Conservation (phyloP, 2,113 vertebrate genomes). For the Corythornis vintsioides region DNA sequence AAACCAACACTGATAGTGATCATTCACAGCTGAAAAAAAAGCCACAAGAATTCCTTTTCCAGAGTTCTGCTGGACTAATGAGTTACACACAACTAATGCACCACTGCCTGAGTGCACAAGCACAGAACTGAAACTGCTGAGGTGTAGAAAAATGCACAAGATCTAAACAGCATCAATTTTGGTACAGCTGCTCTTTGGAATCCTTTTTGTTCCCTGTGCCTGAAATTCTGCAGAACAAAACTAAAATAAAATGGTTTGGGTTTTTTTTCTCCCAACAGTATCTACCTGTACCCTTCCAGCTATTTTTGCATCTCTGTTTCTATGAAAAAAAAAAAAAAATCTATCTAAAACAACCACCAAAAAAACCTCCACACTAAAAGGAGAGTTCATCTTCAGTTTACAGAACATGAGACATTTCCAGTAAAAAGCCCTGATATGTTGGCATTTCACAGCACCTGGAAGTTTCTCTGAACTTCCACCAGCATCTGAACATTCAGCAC, state of each 20-base stretch:
- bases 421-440: not conserved
- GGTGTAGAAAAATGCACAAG: not conserved
- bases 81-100: not conserved
- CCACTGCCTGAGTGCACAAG: not conserved
- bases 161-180: not conserved
- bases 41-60: not conserved
- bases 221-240: not conserved
- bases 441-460: not conserved
- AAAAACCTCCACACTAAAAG: not conserved
- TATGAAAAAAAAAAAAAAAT: not conserved
- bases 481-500: not conserved
- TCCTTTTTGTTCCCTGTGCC: not conserved
- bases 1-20: not conserved
- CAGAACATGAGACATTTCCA: not conserved
- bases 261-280: not conserved
- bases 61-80: not conserved
- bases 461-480: not conserved
- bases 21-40: not conserved
- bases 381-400: not conserved
- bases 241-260: not conserved
- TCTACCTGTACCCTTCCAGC: not conserved
- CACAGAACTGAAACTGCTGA: not conserved
- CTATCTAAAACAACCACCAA: not conserved
- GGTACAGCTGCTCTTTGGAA: not conserved
- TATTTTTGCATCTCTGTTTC: not conserved